Conservation (phyloP, 1,140 invertebrate species). For the Temnothorax curvispinosus region DNA sequence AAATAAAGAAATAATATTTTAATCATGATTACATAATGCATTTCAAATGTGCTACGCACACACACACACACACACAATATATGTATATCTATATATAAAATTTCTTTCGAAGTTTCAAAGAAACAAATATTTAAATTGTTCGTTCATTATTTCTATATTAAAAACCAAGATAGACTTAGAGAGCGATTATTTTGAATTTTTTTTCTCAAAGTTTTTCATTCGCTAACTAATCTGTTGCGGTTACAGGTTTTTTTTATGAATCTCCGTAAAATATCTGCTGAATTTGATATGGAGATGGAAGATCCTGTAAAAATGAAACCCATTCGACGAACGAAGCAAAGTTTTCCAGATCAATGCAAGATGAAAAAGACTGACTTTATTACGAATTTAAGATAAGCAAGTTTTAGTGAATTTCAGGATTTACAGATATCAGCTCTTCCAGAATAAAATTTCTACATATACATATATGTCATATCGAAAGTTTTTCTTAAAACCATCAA, state of each 20-base stretch:
- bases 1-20: not conserved
- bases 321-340: slow-evolving; percentile 11
- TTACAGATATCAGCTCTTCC: not conserved
- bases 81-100: not conserved
- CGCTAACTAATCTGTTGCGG: slow-evolving; percentile 42
- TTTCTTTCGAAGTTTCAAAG: slow-evolving; percentile 1
- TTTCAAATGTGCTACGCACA: not conserved
- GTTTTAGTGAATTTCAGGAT: slow-evolving; percentile 8
- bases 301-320: slow-evolving; percentile 41
- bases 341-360: slow-evolving; percentile 37
- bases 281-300: slow-evolving; percentile 25
- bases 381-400: slow-evolving; percentile 20
- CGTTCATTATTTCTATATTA: not conserved
- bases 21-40: not conserved
- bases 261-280: not conserved
- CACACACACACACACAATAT: not conserved
- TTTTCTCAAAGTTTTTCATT: slow-evolving; percentile 4
- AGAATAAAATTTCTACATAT: slow-evolving; percentile 25
- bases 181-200: not conserved
- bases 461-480: not conserved
- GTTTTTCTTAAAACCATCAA: slow-evolving; percentile 11
- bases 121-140: not conserved
- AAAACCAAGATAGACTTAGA: not conserved
- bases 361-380: slow-evolving; percentile 51
- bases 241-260: slow-evolving; percentile 17